Base-by-base conservation (phyloP, 1,140 invertebrate genomes). In the Kradibia gibbosae region DNA sequence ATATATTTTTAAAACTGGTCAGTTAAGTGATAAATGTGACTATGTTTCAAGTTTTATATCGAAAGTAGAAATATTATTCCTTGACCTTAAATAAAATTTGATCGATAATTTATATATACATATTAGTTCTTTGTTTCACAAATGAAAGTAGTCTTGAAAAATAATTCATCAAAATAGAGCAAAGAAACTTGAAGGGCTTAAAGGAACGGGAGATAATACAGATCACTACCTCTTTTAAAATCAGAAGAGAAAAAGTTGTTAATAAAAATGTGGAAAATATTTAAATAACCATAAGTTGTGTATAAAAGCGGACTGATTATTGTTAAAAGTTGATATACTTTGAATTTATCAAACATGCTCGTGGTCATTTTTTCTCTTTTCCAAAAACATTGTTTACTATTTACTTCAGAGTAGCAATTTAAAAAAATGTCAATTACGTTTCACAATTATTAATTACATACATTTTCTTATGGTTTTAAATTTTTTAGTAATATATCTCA, bases 81-180 rank as follows among this genome's bases (percentile, higher is more conserved):
- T 80, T 80, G 78, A 80, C 78, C 78, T 80, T 79, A 79, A 79
- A 79, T 57, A 31, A 55, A 53, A 70, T 57, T 57, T 45, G 28
- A 4, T n/a, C 71, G 42, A 70, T 60, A 31, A 22, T 48, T 25
- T 13, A 36, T 34, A 22, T 62, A 34, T 13, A 34, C 73, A 50
- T 28, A 31, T 53, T 11, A 50, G 5, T 0, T 57, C 31, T 50
- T 55, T 20, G 17, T n/a, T 7, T 15, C 10, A 17, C 8, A 7
- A 28, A 36, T 36, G 31, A 57, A 78, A 79, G 72, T 79, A 79
- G 67, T 36, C 34, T 11, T 2, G 3, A 57, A 34, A 50, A 79
- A 79, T 79, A 79, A 79, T 72, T 79, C 50, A 79, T 79, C 15
- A 36, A 17, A 10, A 5, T 36, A 15, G 42, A 72, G 36, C n/a